A percentile compares a stretch with the other conserved stretches of the same genome.
These are phyloP conservation scores for Diaperis boleti DNA, from an alignment of 2,888 invertebrate genomes.

Conservation along the genomic window DNA sequence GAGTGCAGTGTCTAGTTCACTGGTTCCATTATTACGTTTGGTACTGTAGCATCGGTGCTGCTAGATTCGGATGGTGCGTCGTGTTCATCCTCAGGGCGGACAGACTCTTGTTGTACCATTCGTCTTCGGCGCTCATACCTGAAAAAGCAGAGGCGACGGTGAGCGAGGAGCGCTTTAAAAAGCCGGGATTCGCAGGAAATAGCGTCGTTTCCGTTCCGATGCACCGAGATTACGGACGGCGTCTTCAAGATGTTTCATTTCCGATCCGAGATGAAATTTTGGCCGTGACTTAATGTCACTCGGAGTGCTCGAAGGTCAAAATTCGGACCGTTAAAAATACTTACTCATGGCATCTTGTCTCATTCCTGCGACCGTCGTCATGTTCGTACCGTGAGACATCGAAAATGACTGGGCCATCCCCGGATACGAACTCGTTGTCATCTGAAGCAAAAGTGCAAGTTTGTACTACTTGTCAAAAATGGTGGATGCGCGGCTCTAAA, in stretches of 20 bases:
- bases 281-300: constrained; percentile 38
- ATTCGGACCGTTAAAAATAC: constrained; percentile 60
- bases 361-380: constrained; percentile 90
- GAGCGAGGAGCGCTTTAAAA: constrained; percentile 42
- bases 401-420: constrained; percentile 95
- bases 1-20: constrained; percentile 37
- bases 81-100: constrained; percentile 97
- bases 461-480: neutral
- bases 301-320: too few relatives aligned
- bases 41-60: constrained; percentile 97
- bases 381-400: constrained; percentile 93
- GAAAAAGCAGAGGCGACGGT: constrained; percentile 52
- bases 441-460: constrained; percentile 70
- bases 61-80: constrained; percentile 93
- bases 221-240: constrained; percentile 59
- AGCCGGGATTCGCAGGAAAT: constrained; percentile 50
- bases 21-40: constrained; percentile 83
- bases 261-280: constrained; percentile 59
- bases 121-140: constrained; percentile 95
- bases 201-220: constrained; percentile 52
- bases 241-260: constrained; percentile 65
- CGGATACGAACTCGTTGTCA: constrained; percentile 93
- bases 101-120: constrained; percentile 99
- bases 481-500: neutral
- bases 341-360: constrained; percentile 88